Evolutionary conservation across 30 jellyfish, hydroid and myxozoan species (phyloP).

Genomic region (Hydractinia symbiolongicarpus): DNA sequence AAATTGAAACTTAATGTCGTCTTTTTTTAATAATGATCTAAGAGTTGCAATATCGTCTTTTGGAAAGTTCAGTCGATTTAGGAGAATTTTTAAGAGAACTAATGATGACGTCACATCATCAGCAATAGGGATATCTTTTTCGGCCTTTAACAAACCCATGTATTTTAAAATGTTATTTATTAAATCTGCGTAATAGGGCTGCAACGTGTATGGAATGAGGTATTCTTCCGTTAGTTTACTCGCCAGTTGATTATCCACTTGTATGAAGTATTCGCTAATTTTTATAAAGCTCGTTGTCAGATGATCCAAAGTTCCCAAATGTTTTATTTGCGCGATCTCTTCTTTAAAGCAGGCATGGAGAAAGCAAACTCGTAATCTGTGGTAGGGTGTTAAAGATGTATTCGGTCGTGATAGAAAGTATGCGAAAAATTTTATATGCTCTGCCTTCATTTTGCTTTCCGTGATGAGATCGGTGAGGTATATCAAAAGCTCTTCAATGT

Average conservation of each 20-base stretch:
- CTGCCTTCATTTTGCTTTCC: slow-evolving; percentile 1
- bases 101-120: slow-evolving; percentile 6
- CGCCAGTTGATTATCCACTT: not conserved
- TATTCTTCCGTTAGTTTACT: slow-evolving; percentile 5
- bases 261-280: slow-evolving; percentile 8
- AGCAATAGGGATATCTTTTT: not conserved
- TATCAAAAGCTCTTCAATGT: not conserved
- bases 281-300: slow-evolving; percentile 10
- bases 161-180: not conserved
- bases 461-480: not conserved
- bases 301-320: not conserved
- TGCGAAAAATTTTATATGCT: not conserved
- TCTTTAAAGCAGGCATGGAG: slow-evolving; percentile 13
- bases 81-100: not conserved
- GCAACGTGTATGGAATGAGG: not conserved
- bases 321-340: slow-evolving; percentile 1
- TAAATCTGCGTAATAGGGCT: not conserved
- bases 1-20: not conserved
- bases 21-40: not conserved
- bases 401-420: slow-evolving; percentile 8
- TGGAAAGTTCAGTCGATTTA: not conserved
- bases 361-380: not conserved
- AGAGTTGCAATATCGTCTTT: not conserved
- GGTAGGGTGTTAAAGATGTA: not conserved
- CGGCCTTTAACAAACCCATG: not conserved